Evolutionary conservation across 2,888 invertebrate species (phyloP), one percentile per base, ranked within the genome.

Genomic region (Cataglyphis livida): DNA sequence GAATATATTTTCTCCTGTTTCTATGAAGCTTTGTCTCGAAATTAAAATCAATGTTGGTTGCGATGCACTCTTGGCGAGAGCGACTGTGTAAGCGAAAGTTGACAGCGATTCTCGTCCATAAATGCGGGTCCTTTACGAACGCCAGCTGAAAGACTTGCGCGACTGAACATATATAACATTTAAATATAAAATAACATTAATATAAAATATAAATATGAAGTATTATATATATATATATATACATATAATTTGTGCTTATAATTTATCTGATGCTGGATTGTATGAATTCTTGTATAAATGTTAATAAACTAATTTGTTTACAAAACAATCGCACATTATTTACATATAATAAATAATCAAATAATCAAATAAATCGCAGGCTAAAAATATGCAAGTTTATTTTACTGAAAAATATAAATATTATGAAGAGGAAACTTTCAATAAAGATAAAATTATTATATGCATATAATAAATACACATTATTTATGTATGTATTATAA

Each of bases 241-340:
- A 44, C 3, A 44, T 15, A 76, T 81, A 84, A 88, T 79, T 85
- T 57, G 85, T 0, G 51, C 90, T 90, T 91, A 86, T 91, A 91
- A 91, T 91, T 91, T 91, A 91, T 91, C 91, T 84, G 90, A 87
- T 82, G 91, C 90, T 86, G 84, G 75, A 86, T 79, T 85, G 82
- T 89, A 88, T 35, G 64, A 84, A 65, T 48, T 68, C 84, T 82
- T 90, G 84, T 84, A 87, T 87, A 87, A 87, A 88, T 89, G 87
- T 90, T 87, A 90, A 89, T 88, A 90, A 87, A 88, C 83, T 87
- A 85, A 86, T 87, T 85, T 86, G 87, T 88, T 85, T 84, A 48
- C 25, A 82, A 82, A 74, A 73, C 15, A 32, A 1, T 78, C 3
- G 15, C 0, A 12, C 3, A 59, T 78, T 32, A 65, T 15, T 41